These are phyloP conservation scores for Anthoscopus minutus DNA, from an alignment of 2,113 vertebrate species.

Conservation along the genomic window DNA sequence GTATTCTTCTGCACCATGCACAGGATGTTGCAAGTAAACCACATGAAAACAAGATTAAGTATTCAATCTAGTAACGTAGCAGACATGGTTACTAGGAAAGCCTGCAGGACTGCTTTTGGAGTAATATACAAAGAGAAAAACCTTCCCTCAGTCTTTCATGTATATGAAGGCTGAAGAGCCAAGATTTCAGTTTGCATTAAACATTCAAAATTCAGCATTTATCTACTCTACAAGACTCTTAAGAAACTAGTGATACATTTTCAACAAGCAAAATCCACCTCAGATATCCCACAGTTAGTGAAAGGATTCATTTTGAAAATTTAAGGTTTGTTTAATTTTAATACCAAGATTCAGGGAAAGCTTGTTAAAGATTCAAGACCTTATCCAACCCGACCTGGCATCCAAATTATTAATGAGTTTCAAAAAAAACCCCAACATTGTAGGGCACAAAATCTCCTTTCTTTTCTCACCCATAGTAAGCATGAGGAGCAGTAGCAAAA, in stretches of 20 bases:
- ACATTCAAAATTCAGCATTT: background rate
- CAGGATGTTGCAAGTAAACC: slow-evolving; percentile 40
- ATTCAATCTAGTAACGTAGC: background rate
- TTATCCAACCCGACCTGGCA: rapidly evolving
- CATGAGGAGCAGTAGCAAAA: background rate
- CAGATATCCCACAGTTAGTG: background rate
- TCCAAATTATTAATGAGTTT: background rate
- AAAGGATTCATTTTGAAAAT: background rate
- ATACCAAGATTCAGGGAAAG: background rate
- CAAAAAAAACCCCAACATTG: background rate
- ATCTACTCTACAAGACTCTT: background rate
- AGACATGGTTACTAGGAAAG: background rate
- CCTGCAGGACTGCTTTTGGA: background rate
- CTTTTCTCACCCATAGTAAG: background rate
- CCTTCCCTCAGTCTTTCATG: background rate
- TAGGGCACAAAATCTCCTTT: background rate
- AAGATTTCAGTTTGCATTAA: background rate
- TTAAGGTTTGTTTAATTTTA: background rate
- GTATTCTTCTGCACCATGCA: background rate
- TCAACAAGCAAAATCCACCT: background rate
- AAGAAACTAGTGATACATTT: background rate
- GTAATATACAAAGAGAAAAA: background rate
- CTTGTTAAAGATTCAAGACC: background rate
- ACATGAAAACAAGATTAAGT: slow-evolving; percentile 47
- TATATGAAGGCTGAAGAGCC: background rate